Conservation (phyloP, 1,140 invertebrate species). For the Heliconius eleuchia region DNA sequence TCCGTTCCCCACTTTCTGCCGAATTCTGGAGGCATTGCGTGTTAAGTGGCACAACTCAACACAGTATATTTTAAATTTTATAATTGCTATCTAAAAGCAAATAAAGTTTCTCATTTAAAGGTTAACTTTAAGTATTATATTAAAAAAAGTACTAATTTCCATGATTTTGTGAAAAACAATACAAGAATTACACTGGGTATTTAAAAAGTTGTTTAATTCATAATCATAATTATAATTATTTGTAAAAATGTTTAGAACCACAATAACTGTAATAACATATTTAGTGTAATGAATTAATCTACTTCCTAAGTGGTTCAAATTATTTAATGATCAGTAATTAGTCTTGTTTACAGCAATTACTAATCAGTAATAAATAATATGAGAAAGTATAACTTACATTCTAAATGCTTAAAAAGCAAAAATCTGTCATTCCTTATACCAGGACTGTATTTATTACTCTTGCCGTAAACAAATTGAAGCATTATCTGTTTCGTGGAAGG, state of each 20-base stretch:
- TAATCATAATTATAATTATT: neutral
- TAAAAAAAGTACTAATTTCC: neutral
- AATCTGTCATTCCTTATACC: constrained; percentile 86
- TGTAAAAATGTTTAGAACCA: neutral
- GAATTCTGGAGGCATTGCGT: too few relatives aligned
- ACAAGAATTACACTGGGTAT: neutral
- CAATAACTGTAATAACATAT: constrained; percentile 15
- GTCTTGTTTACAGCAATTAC: neutral
- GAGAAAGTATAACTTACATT: constrained; percentile 83
- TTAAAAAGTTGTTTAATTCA: neutral
- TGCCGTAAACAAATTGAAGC: constrained; percentile 89
- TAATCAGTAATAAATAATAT: neutral
- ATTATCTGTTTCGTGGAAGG: constrained; percentile 85
- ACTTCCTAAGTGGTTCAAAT: neutral
- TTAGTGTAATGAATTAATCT: neutral
- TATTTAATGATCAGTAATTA: neutral
- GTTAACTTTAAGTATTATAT: neutral
- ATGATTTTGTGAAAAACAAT: neutral
- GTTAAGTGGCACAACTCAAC: too few relatives aligned
- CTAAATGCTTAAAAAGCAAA: constrained; percentile 88
- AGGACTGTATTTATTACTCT: constrained; percentile 83
- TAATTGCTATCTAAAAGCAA: too few relatives aligned
- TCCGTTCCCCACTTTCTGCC: too few relatives aligned
- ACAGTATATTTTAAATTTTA: too few relatives aligned
- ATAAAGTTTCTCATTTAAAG: neutral